Percentiles rank a stretch among this genome's conserved stretches.
Evolutionary conservation across 1,140 invertebrate genomes (phyloP).

Genomic region (Antheraea mylitta): DNA sequence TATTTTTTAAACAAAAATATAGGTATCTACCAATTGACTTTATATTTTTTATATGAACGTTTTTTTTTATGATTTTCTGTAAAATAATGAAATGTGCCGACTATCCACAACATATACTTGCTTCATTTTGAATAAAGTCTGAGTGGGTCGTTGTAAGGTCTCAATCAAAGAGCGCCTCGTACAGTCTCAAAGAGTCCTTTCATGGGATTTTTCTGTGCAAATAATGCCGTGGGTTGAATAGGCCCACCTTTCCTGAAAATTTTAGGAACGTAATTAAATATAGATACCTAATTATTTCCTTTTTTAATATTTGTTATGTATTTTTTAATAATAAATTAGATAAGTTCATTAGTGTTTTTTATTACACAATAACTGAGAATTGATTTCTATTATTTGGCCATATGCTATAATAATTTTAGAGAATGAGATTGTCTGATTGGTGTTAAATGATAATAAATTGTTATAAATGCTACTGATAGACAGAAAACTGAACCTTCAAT

Average conservation of each 20-base stretch:
- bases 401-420: too few species aligned
- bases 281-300: background rate
- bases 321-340: too few species aligned
- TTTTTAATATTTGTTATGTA: background rate
- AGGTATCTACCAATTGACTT: background rate
- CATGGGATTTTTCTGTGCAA: slow-evolving; percentile 25
- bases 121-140: slow-evolving; percentile 38
- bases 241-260: background rate
- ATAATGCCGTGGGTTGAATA: background rate
- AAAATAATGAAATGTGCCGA: background rate
- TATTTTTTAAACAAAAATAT: too few species aligned
- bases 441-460: too few species aligned
- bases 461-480: too few species aligned
- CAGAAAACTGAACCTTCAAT: too few species aligned
- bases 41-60: background rate
- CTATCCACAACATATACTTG: slow-evolving; percentile 12
- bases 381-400: too few species aligned
- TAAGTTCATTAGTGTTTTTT: too few species aligned
- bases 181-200: slow-evolving; percentile 42
- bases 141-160: slow-evolving; percentile 63
- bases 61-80: background rate
- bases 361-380: too few species aligned
- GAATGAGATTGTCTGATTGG: too few species aligned
- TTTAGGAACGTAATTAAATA: background rate
- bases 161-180: slow-evolving; percentile 55